Percentiles rank a stretch among this genome's conserved stretches.
These are phyloP conservation scores for Hippoglossus stenolepis DNA, from an alignment of 2,113 vertebrate genomes.

Conservation along the genomic window DNA sequence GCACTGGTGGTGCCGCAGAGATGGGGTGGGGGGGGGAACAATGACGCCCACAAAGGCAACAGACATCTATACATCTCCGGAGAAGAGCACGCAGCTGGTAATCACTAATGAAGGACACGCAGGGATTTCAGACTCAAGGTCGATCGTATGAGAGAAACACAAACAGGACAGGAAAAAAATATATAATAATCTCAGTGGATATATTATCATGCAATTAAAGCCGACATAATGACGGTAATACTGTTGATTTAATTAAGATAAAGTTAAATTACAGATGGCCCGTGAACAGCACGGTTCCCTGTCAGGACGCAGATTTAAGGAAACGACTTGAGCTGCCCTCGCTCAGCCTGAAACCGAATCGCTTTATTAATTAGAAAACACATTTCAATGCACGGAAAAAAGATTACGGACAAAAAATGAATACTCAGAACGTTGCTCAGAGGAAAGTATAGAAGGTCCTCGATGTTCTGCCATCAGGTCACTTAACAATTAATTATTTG, in stretches of 20 bases:
- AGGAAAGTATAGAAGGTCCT: too few species aligned
- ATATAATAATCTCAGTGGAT: constrained; percentile 46
- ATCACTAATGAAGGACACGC: constrained; percentile 75
- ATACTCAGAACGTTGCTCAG: too few species aligned
- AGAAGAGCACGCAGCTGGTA: constrained; percentile 70
- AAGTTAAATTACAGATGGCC: constrained; percentile 45
- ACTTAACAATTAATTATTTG: too few species aligned
- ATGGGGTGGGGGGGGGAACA: constrained; percentile 6
- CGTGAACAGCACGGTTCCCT: constrained; percentile 24
- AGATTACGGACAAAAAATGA: not conserved
- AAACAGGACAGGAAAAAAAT: constrained; percentile 19
- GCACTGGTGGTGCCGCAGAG: constrained; percentile 19
- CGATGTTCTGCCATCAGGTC: too few species aligned
- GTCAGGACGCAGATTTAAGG: constrained; percentile 32
- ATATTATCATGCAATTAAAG: constrained; percentile 67
- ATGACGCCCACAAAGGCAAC: constrained; percentile 46
- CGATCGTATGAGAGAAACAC: constrained; percentile 32
- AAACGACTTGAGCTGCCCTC: constrained; percentile 33
- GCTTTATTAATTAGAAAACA: constrained; percentile 33
- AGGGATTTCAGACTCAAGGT: constrained; percentile 75
- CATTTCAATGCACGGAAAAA: not conserved
- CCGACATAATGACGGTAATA: constrained; percentile 67
- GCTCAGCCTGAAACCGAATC: constrained; percentile 2
- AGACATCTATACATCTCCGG: constrained; percentile 61
- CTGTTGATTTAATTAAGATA: constrained; percentile 80